Conservation (phyloP, 2,797 vertebrate species). For the Lepus townsendii region DNA sequence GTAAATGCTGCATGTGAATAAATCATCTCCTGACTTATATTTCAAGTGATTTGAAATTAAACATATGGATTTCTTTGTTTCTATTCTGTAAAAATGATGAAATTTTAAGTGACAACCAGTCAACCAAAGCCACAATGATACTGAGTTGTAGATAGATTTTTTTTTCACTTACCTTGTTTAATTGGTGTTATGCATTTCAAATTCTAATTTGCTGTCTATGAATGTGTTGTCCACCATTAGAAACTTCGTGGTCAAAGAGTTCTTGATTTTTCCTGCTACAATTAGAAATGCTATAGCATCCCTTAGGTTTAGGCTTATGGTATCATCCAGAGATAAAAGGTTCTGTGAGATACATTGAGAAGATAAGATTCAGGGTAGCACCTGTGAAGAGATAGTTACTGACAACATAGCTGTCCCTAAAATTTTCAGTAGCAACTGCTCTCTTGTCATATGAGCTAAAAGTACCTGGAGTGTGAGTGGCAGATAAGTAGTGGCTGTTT, state of each 20-base stretch:
- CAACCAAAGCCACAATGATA: neutral
- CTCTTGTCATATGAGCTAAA: neutral
- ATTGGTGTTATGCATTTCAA: slow-evolving; percentile 37
- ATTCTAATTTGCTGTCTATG: slow-evolving; percentile 49
- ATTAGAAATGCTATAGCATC: neutral
- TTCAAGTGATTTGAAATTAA: slow-evolving; percentile 37
- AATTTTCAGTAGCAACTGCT: neutral
- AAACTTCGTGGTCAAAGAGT: neutral
- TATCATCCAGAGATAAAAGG: neutral
- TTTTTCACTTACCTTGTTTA: slow-evolving; percentile 40
- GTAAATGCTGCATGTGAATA: neutral
- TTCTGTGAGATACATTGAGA: neutral
- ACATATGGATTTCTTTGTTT: slow-evolving; percentile 8
- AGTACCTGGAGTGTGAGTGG: neutral
- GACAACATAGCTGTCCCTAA: neutral
- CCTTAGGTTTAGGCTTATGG: neutral
- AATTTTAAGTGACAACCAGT: neutral
- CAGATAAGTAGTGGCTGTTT: neutral
- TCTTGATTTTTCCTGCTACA: neutral
- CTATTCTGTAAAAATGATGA: slow-evolving; percentile 23
- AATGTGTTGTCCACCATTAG: neutral
- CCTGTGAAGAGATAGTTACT: neutral
- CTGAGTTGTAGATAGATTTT: neutral
- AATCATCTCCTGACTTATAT: slow-evolving; percentile 7
- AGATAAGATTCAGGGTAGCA: neutral